These are phyloP conservation scores for Setophaga petechia DNA, from an alignment of 2,113 vertebrate species.

Conservation along the genomic window DNA sequence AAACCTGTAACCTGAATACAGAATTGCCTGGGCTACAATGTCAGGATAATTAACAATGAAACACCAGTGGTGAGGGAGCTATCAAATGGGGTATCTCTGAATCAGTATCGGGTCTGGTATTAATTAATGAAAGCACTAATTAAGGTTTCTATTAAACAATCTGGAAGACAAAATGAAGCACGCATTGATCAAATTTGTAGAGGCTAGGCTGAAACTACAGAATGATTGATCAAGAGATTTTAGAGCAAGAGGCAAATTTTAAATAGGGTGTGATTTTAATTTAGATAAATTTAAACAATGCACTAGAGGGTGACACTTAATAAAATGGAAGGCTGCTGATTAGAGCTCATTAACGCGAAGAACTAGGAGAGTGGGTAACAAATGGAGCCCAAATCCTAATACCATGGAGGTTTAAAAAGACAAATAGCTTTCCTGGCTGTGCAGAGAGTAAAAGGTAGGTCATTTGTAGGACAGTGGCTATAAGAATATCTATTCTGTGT, in stretches of 20 bases:
- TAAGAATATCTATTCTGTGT: neutral
- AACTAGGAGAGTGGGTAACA: neutral
- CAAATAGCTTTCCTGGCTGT: neutral
- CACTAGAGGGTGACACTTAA: neutral
- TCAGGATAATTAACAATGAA: slow-evolving; percentile 14
- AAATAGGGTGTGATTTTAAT: slow-evolving; percentile 66
- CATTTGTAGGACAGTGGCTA: neutral
- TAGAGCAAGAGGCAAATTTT: slow-evolving; percentile 30
- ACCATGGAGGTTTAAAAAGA: neutral
- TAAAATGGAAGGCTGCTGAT: slow-evolving; percentile 11
- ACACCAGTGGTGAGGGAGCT: neutral
- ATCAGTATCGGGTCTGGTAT: neutral
- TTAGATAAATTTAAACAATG: slow-evolving; percentile 59
- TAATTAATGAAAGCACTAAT: slow-evolving; percentile 56
- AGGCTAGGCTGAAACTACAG: neutral
- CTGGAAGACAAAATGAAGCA: slow-evolving; percentile 21
- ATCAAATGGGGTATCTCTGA: slow-evolving; percentile 18
- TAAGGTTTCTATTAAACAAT: slow-evolving; percentile 44
- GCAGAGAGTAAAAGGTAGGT: neutral
- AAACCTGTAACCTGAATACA: neutral
- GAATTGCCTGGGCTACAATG: neutral
- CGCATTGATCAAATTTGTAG: neutral
- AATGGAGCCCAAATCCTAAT: slow-evolving; percentile 6
- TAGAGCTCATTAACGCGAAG: neutral
- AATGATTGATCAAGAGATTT: slow-evolving; percentile 33